A percentile compares a stretch with the other conserved stretches of the same genome.
These are phyloP conservation scores for Clarias platycephalus DNA, from an alignment of 2,797 vertebrate species.

Conservation along the genomic window DNA sequence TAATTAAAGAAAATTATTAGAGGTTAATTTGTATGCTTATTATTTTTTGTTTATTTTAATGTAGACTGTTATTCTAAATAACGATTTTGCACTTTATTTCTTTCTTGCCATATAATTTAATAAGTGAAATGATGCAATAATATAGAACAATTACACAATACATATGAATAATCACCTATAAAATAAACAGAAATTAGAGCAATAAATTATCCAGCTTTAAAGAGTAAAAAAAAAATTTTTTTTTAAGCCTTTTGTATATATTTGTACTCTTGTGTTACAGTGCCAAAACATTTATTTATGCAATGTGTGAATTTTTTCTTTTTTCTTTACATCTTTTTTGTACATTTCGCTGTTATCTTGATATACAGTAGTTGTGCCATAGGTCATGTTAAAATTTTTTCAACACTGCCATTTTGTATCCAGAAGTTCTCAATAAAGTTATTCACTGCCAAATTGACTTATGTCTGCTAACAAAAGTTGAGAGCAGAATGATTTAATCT, in stretches of 20 bases:
- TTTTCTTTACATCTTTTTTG: slow-evolving; percentile 20
- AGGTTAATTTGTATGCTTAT: neutral
- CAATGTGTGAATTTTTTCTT: slow-evolving; percentile 11
- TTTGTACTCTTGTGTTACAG: slow-evolving; percentile 9
- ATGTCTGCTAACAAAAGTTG: neutral
- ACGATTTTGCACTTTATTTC: slow-evolving; percentile 17
- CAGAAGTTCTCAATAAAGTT: slow-evolving; percentile 33
- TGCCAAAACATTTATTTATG: slow-evolving; percentile 22
- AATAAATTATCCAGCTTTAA: neutral
- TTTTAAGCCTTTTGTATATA: slow-evolving; percentile 6
- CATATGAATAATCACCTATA: neutral
- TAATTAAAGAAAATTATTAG: neutral
- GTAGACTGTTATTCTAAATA: neutral
- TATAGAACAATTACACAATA: neutral
- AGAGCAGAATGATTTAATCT: neutral
- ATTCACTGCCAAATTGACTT: neutral
- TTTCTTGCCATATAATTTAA: neutral
- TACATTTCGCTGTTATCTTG: slow-evolving; percentile 1
- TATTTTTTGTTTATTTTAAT: neutral
- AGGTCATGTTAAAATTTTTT: slow-evolving; percentile 31
- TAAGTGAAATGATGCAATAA: neutral
- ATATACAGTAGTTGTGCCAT: neutral
- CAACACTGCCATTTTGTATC: slow-evolving; percentile 38
- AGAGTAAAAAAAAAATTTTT: too few species aligned
- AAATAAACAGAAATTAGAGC: neutral